Percentiles rank a stretch among this genome's conserved stretches.
Conservation (phyloP, 2,113 vertebrate species). For the Ciconia maguari region DNA sequence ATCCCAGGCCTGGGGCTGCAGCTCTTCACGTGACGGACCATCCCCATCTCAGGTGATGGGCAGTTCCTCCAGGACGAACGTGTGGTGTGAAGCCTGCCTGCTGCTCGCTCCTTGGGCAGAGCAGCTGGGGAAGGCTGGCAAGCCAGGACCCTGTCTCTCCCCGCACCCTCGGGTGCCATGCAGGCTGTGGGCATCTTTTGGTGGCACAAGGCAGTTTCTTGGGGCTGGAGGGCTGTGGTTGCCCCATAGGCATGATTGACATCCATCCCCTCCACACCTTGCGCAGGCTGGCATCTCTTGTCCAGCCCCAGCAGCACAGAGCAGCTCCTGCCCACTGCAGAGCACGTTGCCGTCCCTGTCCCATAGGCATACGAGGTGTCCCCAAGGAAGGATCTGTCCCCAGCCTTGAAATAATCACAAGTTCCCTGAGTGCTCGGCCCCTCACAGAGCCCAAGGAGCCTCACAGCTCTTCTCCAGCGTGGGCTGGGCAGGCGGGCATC, state of each 20-base stretch:
- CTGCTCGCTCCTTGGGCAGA: not conserved
- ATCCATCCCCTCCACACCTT: not conserved
- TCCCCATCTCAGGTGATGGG: not conserved
- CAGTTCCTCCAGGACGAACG: not conserved
- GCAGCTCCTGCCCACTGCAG: not conserved
- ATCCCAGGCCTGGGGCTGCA: not conserved
- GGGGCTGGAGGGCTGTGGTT: not conserved
- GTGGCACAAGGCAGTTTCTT: not conserved
- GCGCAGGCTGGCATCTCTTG: not conserved
- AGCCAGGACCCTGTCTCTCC: fast-evolving
- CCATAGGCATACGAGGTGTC: not conserved
- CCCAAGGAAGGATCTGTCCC: not conserved
- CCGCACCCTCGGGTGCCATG: fast-evolving
- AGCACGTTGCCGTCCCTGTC: not conserved
- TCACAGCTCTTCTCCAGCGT: not conserved
- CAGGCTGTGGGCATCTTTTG: fast-evolving
- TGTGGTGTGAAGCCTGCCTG: fast-evolving
- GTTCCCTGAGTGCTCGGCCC: not conserved
- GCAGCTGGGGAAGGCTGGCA: not conserved
- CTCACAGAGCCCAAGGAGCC: not conserved
- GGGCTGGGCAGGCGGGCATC: not conserved
- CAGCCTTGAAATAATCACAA: not conserved
- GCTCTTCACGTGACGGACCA: not conserved
- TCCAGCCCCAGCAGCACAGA: not conserved
- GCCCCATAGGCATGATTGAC: fast-evolving